Evolutionary conservation across 2,113 vertebrate genomes (phyloP).

Genomic region (Daboia siamensis): DNA sequence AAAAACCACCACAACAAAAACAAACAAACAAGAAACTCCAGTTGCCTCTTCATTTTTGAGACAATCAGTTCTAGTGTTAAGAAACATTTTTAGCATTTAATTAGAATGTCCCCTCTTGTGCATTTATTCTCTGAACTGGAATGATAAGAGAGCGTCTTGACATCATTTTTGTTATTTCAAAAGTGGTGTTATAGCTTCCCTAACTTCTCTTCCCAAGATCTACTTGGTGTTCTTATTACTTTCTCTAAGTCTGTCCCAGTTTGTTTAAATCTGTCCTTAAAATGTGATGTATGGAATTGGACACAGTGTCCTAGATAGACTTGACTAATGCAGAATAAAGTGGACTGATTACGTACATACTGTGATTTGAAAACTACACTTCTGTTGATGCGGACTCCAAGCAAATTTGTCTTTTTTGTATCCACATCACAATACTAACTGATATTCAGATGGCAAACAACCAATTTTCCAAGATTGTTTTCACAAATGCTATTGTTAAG

Average conservation of each 20-base stretch:
- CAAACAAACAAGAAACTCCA: too few relatives aligned
- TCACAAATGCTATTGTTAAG: not conserved
- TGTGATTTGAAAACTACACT: not conserved
- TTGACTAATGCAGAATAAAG: not conserved
- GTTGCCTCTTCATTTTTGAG: too few relatives aligned
- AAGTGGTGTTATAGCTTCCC: not conserved
- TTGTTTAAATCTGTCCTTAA: not conserved
- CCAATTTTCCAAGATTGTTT: not conserved
- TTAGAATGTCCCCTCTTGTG: not conserved
- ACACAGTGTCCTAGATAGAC: not conserved
- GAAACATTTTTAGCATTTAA: not conserved
- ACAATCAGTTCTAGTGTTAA: not conserved
- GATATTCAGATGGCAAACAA: not conserved
- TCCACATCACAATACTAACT: not conserved
- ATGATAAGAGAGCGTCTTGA: not conserved
- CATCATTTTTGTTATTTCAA: not conserved
- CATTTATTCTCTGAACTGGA: not conserved
- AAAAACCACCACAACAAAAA: too few relatives aligned
- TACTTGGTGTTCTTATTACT: not conserved
- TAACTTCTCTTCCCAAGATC: not conserved
- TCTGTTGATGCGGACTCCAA: not conserved
- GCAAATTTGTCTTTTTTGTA: not conserved
- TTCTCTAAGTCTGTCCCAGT: not conserved
- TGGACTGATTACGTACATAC: not conserved
- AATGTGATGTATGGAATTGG: not conserved